Base-by-base conservation (phyloP, 2,797 vertebrate species). In the Cossypha caffra region DNA sequence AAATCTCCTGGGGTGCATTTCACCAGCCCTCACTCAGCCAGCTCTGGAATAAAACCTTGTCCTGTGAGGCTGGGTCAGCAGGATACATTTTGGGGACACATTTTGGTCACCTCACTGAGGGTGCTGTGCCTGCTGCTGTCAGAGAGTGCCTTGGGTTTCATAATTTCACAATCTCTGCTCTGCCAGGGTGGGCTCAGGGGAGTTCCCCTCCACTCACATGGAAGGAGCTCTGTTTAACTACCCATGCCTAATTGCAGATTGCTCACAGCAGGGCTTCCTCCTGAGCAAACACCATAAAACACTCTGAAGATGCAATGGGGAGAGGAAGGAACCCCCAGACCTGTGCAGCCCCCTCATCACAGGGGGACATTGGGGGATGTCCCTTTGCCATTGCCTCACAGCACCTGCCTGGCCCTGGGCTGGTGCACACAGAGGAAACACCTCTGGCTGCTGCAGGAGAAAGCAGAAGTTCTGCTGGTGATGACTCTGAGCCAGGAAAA, bases 181-280 rank as follows among this genome's bases (percentile, higher is more conserved):
- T 90, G 64, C 76, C 72, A 42, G 45, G 25, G 15, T 0, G 8
- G 83, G 25, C 88, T 67, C 73, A 4, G 37, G 79, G 57, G 73
- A 86, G 25, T 1, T 11, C 28, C 33, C 40, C 33, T 84, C 18
- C 47, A 35, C 38, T 81, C 69, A 63, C 29, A 16, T 3, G 61
- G 88, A 92, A 90, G 55, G 79, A 69, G 79, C 50, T 83, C n/a
- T 93, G 78, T 83, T 93, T 91, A 94, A 86, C 61, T 57, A 43
- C 8, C 87, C 72, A 0, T 95, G 64, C n/a, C 78, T 93, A 77
- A 95, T 68, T 68, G 76, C 38, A 73, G 25, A 48, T 76, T 28
- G 16, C 33, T 92, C 67, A 26, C 83, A 81, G 74, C 51, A 81
- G 76, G 80, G 16, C 79, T 88, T 84, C 86, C 69, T 55, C 45